Evolutionary conservation across 2,888 invertebrate species (phyloP).

Genomic region (Drosophila tanythrix): DNA sequence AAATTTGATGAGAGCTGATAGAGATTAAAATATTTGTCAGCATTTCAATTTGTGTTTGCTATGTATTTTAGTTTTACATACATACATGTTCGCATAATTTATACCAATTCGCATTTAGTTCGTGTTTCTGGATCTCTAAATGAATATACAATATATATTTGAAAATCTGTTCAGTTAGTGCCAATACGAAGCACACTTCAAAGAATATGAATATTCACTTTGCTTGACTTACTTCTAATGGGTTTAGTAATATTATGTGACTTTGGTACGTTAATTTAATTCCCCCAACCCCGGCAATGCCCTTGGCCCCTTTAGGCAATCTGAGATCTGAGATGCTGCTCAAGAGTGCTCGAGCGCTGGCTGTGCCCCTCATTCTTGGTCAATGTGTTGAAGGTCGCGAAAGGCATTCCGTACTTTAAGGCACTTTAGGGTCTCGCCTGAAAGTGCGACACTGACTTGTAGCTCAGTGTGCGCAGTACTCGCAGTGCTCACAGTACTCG

Average conservation of each 20-base stretch:
- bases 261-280: not conserved
- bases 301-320: conserved; percentile 1
- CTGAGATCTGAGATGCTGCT: not conserved
- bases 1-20: not conserved
- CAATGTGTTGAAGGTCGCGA: conserved; percentile 60
- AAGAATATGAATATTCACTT: not conserved
- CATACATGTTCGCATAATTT: not conserved
- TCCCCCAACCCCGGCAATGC: not conserved
- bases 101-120: not conserved
- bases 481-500: conserved; percentile 17
- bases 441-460: conserved; percentile 4
- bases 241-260: not conserved
- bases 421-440: conserved; percentile 30
- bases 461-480: conserved; percentile 4
- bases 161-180: not conserved
- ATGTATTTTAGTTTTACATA: not conserved
- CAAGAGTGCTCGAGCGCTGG: not conserved
- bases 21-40: not conserved
- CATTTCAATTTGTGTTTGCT: not conserved
- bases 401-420: conserved; percentile 27
- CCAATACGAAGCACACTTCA: not conserved
- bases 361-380: conserved; percentile 26
- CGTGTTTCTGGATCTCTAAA: not conserved
- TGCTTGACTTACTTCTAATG: not conserved
- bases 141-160: not conserved